Percentiles rank a stretch among this genome's conserved stretches.
Evolutionary conservation across 2,113 vertebrate genomes (phyloP).

Genomic region (Piliocolobus tephrosceles): DNA sequence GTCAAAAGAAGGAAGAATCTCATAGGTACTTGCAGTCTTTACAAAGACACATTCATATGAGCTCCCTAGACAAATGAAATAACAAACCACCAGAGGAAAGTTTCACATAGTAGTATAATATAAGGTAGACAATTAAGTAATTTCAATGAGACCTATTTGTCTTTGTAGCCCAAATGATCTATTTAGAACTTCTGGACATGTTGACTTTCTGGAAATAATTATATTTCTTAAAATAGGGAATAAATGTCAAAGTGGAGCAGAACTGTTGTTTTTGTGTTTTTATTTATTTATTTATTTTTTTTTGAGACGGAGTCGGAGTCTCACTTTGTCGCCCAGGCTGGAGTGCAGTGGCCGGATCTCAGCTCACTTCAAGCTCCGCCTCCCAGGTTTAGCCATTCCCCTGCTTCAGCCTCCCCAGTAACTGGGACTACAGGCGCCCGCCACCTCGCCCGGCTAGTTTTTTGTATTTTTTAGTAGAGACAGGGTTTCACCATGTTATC

Average conservation of each 20-base stretch:
- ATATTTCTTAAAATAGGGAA: not conserved
- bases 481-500: too few relatives aligned
- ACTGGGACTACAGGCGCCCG: too few relatives aligned
- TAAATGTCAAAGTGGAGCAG: not conserved
- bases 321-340: too few relatives aligned
- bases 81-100: not conserved
- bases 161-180: not conserved
- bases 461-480: too few relatives aligned
- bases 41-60: not conserved
- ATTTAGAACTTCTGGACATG: not conserved
- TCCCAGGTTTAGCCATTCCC: too few relatives aligned
- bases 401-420: too few relatives aligned
- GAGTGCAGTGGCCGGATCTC: too few relatives aligned
- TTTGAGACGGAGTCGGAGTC: too few relatives aligned
- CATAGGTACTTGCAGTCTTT: not conserved
- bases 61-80: not conserved
- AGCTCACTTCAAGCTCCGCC: too few relatives aligned
- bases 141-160: not conserved
- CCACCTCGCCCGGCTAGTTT: too few relatives aligned
- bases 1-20: not conserved
- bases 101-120: not conserved
- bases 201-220: not conserved
- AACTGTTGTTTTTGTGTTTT: not conserved
- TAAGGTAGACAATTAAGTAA: not conserved
- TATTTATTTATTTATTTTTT: not conserved